Evolutionary conservation across 2,888 invertebrate species (phyloP), one percentile per base, ranked within the genome.

Genomic region (Mythimna vitellina): DNA sequence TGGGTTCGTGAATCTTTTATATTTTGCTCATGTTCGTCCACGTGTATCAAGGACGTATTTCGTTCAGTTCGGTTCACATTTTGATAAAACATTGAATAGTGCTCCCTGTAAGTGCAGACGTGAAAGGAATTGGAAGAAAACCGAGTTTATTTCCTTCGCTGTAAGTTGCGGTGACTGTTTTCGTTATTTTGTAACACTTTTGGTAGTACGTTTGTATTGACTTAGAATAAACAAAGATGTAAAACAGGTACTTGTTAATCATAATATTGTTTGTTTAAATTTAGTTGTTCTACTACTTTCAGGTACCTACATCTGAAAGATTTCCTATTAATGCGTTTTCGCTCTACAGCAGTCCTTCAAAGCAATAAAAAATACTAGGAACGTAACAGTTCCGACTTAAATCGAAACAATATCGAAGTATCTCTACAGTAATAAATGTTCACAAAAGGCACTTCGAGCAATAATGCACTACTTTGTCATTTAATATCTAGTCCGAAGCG

Each of bases 11-110:
- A 62, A 70, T 56, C 54, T 42, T 82, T 82, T 82, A 60, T 66
- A 80, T 82, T 65, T 83, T 74, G 22, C 60, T 66, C 74, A 60
- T 62, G 61, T 65, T 58, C 80, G 61, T 70, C 22, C 56, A 66
- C 46, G 68, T 61, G 65, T 80, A 68, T 67, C 64, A 74, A 67
- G 66, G 35, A 75, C 61, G 65, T 65, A 76, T 70, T 79, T 65
- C 35, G 32, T 60, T 65, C 17, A 60, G 67, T 60, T 64, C 58
- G 58, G 65, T 68, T 68, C 32, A 61, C 58, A 76, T 76, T 81
- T 67, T 80, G 69, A 66, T 81, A 66, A 70, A 81, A 81, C 71
- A 81, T 76, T 83, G 81, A 83, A 81, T 70, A 80, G 81, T 69
- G 53, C 42, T 72, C 61, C 65, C 61, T 71, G 68, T 81, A 80